Evolutionary conservation across 2,797 vertebrate species (phyloP), one percentile per base, ranked within the genome.

Genomic region (Sebastes oblongus): DNA sequence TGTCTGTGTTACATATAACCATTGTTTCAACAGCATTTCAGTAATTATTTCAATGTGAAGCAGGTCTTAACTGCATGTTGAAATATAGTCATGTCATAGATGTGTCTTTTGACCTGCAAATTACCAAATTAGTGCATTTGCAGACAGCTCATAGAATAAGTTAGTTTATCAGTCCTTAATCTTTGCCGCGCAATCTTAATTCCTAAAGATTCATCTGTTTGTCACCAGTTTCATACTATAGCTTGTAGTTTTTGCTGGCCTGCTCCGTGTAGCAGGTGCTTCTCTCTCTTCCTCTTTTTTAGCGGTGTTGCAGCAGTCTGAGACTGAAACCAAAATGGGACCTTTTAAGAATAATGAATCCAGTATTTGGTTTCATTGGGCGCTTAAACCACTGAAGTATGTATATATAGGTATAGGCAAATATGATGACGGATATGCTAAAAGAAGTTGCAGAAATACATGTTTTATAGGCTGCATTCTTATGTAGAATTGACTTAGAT

Each of bases 201-300:
- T 58, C 32, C 24, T 46, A 4, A 27, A 30, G 5, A 16, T 74
- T 54, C 1, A 25, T 14, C 0, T 4, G 11, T 34, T 55, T 30
- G 6, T 66, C 22, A 16, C 20, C 3, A 22, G 52, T 62, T 72
- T 83, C 29, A 50, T 20, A 2, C 2, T 55, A 1, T 4, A 12
- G 12, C 32, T 50, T 58, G 22, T 56, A 12, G 12, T 62, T 77
- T 61, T 29, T 27, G 5, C 8, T 72, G 1, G 1, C 11, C 13
- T 25, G 8, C 3, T 30, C 4, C 14, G 42, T 62, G 16, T 2
- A 56, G 29, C 72, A 67, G 70, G 12, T 72, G 34, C 29, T 54
- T 16, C 16, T 71, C 18, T 81, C 77, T 58, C 32, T 83, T 85
- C 72, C 55, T 24, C 20, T 72, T 78, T 72, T 72, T 52, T 20